phyloP scores from a whole-genome alignment of 2,797 vertebrate species.

The Loris lydekkerianus region DNA sequence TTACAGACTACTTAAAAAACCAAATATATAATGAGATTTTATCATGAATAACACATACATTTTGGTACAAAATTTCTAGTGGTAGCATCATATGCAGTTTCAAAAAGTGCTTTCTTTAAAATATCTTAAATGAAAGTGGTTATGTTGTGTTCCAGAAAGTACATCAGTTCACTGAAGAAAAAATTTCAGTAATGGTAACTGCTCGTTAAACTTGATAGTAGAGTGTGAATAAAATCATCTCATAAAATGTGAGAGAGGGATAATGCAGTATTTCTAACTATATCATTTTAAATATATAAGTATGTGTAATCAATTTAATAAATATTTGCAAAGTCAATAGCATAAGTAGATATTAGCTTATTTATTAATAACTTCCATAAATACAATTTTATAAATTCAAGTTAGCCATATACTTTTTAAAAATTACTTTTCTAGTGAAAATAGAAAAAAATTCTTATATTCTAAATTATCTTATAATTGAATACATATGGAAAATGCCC shows the following conservation, averaged over 20 bases:
- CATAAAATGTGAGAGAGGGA: not conserved
- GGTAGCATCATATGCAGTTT: conserved; percentile 2
- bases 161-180: not conserved
- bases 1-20: conserved; percentile 30
- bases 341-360: not conserved
- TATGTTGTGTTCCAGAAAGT: conserved; percentile 31
- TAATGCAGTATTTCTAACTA: not conserved
- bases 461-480: conserved; percentile 38
- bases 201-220: not conserved
- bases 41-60: not conserved
- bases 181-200: not conserved
- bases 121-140: conserved; percentile 12
- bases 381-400: not conserved
- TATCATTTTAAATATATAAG: not conserved
- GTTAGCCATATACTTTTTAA: not conserved
- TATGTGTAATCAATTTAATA: not conserved
- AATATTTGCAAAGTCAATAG: not conserved
- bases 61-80: conserved; percentile 2
- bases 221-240: not conserved
- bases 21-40: not conserved
- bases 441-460: not conserved
- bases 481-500: not conserved
- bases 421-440: not conserved
- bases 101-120: conserved; percentile 17
- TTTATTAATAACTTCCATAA: not conserved